Conservation (phyloP, 1,140 invertebrate species). For the Drosophila obscura region DNA sequence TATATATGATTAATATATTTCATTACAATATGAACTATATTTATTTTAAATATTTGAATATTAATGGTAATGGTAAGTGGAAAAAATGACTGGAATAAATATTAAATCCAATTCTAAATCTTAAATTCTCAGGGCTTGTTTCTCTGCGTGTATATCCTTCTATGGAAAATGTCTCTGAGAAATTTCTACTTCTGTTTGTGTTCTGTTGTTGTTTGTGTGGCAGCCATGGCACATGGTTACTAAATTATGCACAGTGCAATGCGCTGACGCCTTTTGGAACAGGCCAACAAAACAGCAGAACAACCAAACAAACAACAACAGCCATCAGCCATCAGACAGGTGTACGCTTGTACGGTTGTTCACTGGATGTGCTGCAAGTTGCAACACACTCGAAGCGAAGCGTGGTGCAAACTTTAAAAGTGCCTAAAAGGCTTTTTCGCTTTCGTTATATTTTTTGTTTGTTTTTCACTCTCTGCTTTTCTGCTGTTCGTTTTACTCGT, state of each 20-base stretch:
- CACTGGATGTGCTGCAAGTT: constrained; percentile 12
- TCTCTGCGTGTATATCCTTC: background rate
- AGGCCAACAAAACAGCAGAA: constrained; percentile 5
- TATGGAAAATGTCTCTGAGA: background rate
- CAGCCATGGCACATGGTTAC: constrained; percentile 63
- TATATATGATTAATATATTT: too few species aligned
- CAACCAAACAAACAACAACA: constrained; percentile 6
- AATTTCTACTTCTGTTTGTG: background rate
- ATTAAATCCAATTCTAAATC: too few species aligned
- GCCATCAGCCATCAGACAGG: background rate
- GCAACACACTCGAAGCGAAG: constrained; percentile 44
- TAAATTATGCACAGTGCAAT: constrained; percentile 69
- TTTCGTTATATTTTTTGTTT: constrained; percentile 1
- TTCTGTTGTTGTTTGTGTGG: constrained; percentile 33
- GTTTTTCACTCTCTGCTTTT: constrained; percentile 1
- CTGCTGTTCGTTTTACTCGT: constrained; percentile 19
- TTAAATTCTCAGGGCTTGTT: background rate
- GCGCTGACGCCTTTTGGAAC: constrained; percentile 42
- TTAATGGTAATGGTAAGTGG: too few species aligned
- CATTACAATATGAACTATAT: too few species aligned
- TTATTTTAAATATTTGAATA: too few species aligned
- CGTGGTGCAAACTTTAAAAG: constrained; percentile 47
- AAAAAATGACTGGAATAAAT: too few species aligned
- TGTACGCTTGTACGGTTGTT: too few species aligned
- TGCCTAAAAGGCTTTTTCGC: constrained; percentile 57